Base-by-base conservation (phyloP, 1,140 invertebrate species). In the Campodea augens region DNA sequence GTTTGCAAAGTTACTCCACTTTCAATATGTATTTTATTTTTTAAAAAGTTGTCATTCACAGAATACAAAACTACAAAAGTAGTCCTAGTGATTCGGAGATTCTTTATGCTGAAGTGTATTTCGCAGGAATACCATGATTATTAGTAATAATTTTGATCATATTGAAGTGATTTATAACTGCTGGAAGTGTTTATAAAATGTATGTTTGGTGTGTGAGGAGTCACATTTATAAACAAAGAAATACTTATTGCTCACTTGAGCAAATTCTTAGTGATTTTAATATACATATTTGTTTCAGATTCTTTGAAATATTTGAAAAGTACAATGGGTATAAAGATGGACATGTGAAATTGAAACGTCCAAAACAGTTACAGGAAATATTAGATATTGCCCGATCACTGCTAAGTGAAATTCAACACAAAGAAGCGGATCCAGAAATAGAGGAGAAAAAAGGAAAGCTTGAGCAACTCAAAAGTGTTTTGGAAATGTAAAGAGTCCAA, bases 261-360 rank as follows among this genome's bases (percentile, higher is more conserved):
- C n/a, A n/a, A n/a, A n/a, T n/a, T 43, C n/a, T 29, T 24, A 43
- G 44, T 45, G 18, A 3, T 21, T 13, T 21, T 2, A 22, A 10
- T 5, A n/a, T n/a, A n/a, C 3, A 12, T 25, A 32, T 49, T 54
- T 41, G 43, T 43, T 59, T 45, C 56, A 93, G 87, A 59, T 98
- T 99, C 65, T 98, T 98, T 65, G 88, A 95, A 59, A 85, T 99
- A 53, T 99, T 98, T 66, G 80, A 91, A 56, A 97, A 97, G 58
- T 96, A 98, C 60, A 87, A 92, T 52, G 92, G 92, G 0, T 88
- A 82, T 51, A 91, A 89, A 56, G 79, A 88, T 44, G 89, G 89
- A 0, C 92, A 98, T 57, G 82, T 98, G 0, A 99, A 99, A 64
- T 66, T 99, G 50, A 99, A 99, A 64, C 77, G 87, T 38, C 95